Evolutionary conservation across 2,797 vertebrate species (phyloP).

Genomic region (Sphenodon punctatus): DNA sequence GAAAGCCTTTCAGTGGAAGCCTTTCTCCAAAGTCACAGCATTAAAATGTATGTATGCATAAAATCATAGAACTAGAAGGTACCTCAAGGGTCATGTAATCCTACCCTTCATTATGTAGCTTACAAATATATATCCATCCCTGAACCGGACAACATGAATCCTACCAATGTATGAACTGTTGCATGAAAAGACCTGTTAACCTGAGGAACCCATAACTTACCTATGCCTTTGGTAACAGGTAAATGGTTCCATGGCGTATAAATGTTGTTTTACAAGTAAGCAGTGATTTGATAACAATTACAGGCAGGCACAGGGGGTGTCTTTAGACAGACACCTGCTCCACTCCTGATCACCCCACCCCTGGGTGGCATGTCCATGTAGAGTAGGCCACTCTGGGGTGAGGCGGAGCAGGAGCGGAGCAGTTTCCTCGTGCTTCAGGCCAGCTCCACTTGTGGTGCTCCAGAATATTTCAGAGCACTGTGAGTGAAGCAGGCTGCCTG

Average conservation of each 20-base stretch:
- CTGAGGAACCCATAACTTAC: not conserved
- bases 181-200: not conserved
- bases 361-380: too few species aligned
- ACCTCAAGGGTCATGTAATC: too few species aligned
- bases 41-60: not conserved
- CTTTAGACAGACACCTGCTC: too few species aligned
- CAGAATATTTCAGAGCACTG: too few species aligned
- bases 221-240: not conserved
- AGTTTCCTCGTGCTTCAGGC: too few species aligned
- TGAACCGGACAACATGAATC: not conserved
- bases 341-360: too few species aligned
- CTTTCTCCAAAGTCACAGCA: not conserved
- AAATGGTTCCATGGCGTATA: not conserved
- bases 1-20: conserved; percentile 37
- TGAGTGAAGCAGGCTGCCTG: too few species aligned
- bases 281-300: conserved; percentile 49
- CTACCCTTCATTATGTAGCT: not conserved
- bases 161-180: not conserved
- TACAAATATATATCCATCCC: not conserved
- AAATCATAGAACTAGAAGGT: too few species aligned
- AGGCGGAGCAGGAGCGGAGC: too few species aligned
- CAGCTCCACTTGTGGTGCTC: too few species aligned
- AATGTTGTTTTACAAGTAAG: conserved; percentile 32
- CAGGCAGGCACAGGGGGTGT: conserved; percentile 34
- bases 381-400: too few species aligned